phyloP scores from a whole-genome alignment of 2,888 invertebrate genomes.

The Colostygia pectinataria region DNA sequence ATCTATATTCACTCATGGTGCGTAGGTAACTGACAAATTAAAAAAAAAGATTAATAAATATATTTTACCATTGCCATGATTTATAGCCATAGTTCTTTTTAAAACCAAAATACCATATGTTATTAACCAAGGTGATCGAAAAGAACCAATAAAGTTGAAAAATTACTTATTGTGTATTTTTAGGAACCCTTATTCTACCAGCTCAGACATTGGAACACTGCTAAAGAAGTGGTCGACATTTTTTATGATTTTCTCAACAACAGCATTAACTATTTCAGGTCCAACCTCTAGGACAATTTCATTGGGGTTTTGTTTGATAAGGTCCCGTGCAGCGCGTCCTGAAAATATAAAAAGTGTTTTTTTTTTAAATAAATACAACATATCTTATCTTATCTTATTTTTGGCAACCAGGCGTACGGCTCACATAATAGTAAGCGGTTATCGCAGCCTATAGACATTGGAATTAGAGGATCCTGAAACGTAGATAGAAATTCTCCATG shows the following conservation, averaged over 20 bases:
- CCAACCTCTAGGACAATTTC: constrained; percentile 53
- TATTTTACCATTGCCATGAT: too few species aligned
- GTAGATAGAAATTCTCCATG: too few species aligned
- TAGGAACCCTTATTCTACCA: constrained; percentile 27
- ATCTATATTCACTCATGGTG: too few species aligned
- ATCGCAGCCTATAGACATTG: too few species aligned
- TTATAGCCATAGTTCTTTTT: too few species aligned
- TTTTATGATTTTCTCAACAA: constrained; percentile 40
- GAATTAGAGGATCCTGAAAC: too few species aligned
- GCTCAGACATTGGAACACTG: constrained; percentile 39
- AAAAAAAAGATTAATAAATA: too few species aligned
- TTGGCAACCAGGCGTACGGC: too few species aligned
- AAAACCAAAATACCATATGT: too few species aligned
- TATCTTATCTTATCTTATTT: too few species aligned
- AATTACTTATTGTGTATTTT: neutral
- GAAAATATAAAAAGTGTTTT: constrained; percentile 6
- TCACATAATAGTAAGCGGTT: too few species aligned
- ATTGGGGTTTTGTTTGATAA: constrained; percentile 47
- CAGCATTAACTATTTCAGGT: constrained; percentile 48
- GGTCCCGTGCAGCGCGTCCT: constrained; percentile 51
- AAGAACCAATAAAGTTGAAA: neutral
- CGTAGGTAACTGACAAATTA: too few species aligned
- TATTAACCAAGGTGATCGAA: neutral
- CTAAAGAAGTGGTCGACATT: constrained; percentile 42
- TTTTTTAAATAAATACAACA: neutral